A percentile compares a stretch with the other conserved stretches of the same genome.
Evolutionary conservation across 2,113 vertebrate genomes (phyloP).

Genomic region (Abramis brama): DNA sequence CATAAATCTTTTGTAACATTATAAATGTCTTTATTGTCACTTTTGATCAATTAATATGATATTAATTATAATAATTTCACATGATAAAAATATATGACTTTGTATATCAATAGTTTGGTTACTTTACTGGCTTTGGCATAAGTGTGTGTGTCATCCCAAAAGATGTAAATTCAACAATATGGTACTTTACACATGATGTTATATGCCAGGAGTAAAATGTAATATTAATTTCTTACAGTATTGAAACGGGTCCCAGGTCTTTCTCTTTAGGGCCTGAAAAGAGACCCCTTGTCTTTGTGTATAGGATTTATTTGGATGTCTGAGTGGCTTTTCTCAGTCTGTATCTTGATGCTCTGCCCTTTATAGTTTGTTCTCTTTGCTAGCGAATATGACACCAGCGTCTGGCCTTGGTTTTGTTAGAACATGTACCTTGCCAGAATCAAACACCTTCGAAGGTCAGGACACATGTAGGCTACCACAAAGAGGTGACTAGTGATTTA

Average conservation of each 20-base stretch:
- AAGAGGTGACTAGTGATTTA: not conserved
- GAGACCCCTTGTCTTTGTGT: not conserved
- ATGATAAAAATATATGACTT: not conserved
- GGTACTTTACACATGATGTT: not conserved
- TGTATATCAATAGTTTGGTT: not conserved
- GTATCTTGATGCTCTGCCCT: not conserved
- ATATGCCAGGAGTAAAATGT: not conserved
- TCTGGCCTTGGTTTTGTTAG: not conserved
- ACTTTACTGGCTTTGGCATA: not conserved
- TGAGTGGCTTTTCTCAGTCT: not conserved
- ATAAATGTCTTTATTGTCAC: no score
- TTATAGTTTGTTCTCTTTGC: constrained; percentile 13
- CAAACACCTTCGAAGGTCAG: not conserved
- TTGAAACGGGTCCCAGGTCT: not conserved
- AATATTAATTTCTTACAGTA: not conserved
- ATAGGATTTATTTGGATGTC: not conserved
- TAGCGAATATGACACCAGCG: not conserved
- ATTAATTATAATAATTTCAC: not conserved
- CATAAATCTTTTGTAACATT: no score
- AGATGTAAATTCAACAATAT: not conserved
- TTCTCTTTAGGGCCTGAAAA: not conserved
- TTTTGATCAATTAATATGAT: not conserved
- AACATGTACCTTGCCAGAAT: constrained; percentile 19
- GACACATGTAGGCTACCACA: constrained; percentile 4
- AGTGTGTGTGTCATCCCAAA: not conserved